A percentile compares a stretch with the other conserved stretches of the same genome.
phyloP scores from a whole-genome alignment of 2,113 vertebrate genomes.

The Sinocyclocheilus maitianheensis region DNA sequence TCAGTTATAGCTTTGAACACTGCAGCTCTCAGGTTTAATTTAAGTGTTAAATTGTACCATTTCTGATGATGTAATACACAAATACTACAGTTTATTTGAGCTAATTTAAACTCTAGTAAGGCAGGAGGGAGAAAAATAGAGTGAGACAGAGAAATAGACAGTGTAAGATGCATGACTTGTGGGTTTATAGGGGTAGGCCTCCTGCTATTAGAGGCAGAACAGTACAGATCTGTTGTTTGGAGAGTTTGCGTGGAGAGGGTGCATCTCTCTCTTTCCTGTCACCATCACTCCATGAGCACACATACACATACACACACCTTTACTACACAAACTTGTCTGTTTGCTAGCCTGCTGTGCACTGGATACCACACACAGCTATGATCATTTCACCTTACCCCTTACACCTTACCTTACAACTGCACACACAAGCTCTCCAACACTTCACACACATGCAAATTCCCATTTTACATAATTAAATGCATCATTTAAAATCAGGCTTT shows the following conservation, averaged over 20 bases:
- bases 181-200: constrained; percentile 43
- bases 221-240: constrained; percentile 62
- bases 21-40: constrained; percentile 2
- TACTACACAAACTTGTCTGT: constrained; percentile 6
- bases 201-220: constrained; percentile 62
- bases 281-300: constrained; percentile 62
- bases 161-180: constrained; percentile 34
- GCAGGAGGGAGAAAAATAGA: constrained; percentile 18
- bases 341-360: constrained; percentile 22
- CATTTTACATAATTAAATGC: constrained; percentile 70
- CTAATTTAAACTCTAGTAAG: constrained; percentile 25
- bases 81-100: constrained; percentile 11
- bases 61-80: constrained; percentile 10
- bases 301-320: constrained; percentile 15
- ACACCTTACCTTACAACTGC: too few species aligned
- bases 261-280: constrained; percentile 66
- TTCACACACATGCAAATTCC: constrained; percentile 51
- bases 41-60: not conserved
- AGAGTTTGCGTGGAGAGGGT: constrained; percentile 49
- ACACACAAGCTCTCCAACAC: constrained; percentile 22
- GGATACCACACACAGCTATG: constrained; percentile 11
- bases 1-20: too few species aligned
- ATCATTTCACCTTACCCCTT: constrained; percentile 32
- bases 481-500: constrained; percentile 74
- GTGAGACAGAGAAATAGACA: not conserved